These are phyloP conservation scores for Lepisosteus oculatus DNA, from an alignment of 2,113 vertebrate genomes.

Conservation along the genomic window DNA sequence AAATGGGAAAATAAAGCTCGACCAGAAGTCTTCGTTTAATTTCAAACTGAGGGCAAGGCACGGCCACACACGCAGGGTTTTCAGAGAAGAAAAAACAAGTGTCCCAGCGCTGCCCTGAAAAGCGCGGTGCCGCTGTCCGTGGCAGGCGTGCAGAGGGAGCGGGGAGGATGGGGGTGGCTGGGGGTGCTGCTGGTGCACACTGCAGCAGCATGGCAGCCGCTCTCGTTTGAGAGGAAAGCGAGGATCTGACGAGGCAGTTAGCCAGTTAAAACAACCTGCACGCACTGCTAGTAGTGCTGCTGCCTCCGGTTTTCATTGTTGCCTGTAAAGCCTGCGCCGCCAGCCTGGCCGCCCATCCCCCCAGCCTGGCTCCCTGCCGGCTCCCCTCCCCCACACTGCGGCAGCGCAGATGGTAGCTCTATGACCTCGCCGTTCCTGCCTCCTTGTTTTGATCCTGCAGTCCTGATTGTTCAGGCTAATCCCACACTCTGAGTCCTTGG, in stretches of 20 bases:
- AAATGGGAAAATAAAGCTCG: not conserved
- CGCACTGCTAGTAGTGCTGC: slow-evolving; percentile 39
- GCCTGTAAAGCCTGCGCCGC: slow-evolving; percentile 48
- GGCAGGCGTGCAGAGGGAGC: not conserved
- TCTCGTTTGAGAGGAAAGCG: slow-evolving; percentile 11
- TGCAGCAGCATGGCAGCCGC: not conserved
- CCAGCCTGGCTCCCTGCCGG: slow-evolving; percentile 33
- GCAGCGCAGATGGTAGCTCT: slow-evolving; percentile 85
- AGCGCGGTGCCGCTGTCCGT: not conserved
- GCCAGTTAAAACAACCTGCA: slow-evolving; percentile 33
- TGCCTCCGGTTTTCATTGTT: slow-evolving; percentile 49
- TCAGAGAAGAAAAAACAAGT: not conserved
- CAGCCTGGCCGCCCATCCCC: slow-evolving; percentile 46
- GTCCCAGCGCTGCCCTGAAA: not conserved
- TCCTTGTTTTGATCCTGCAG: slow-evolving; percentile 84
- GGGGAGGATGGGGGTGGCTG: not conserved
- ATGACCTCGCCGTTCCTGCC: slow-evolving; percentile 85
- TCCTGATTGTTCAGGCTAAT: slow-evolving; percentile 86
- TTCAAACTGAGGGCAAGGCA: not conserved
- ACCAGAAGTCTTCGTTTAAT: not conserved
- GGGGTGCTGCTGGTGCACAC: not conserved
- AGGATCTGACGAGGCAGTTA: slow-evolving; percentile 16
- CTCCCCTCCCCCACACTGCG: slow-evolving; percentile 78
- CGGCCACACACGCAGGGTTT: not conserved
- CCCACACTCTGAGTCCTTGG: slow-evolving; percentile 79